Percentiles rank a stretch among this genome's conserved stretches.
phyloP scores from a whole-genome alignment of 2,113 vertebrate species.

The Elaphurus davidianus region DNA sequence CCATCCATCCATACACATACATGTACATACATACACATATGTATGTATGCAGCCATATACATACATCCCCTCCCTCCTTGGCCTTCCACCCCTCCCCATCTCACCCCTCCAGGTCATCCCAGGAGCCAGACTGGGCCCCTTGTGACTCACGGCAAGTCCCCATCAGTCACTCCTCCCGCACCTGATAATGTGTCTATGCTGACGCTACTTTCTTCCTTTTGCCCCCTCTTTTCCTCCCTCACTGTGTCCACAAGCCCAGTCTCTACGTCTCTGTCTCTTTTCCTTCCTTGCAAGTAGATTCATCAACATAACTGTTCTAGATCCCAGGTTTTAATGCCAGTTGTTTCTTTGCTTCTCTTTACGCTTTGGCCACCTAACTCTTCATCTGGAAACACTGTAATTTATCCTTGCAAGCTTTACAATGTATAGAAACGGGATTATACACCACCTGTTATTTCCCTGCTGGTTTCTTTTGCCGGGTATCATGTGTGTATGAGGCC shows the following conservation, averaged over 20 bases:
- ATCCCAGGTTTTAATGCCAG: background rate
- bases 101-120: background rate
- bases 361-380: background rate
- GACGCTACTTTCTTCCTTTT: background rate
- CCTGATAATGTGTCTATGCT: background rate
- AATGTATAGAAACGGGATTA: background rate
- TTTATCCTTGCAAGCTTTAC: background rate
- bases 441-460: background rate
- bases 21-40: background rate
- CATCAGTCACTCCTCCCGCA: background rate
- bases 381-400: conserved; percentile 3
- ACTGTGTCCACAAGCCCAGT: background rate
- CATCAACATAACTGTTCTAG: background rate
- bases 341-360: background rate
- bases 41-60: background rate
- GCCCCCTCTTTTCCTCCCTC: background rate
- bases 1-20: fast-evolving
- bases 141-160: background rate
- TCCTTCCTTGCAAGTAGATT: background rate
- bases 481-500: background rate
- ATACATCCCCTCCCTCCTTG: background rate
- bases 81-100: background rate
- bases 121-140: background rate
- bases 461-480: background rate
- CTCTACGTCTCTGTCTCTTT: background rate